Conservation (phyloP, 2,888 invertebrate species). For the Cephus nigrinus region DNA sequence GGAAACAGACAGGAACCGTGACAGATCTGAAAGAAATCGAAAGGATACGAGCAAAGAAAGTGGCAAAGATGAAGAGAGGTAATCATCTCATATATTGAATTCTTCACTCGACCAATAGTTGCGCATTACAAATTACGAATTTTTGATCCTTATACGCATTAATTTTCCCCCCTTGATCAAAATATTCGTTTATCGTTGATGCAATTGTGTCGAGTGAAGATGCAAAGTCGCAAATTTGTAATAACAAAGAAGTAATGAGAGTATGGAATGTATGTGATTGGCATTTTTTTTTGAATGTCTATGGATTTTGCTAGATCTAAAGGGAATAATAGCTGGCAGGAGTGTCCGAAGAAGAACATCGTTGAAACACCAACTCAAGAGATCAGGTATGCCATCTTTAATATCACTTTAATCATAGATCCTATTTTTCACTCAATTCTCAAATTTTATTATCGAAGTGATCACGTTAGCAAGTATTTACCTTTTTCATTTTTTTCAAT, state of each 20-base stretch:
- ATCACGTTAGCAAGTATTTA: not conserved
- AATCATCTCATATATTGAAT: slow-evolving; percentile 27
- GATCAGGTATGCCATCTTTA: slow-evolving; percentile 50
- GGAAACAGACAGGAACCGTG: slow-evolving; percentile 54
- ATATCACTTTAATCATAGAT: not conserved
- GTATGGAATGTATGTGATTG: not conserved
- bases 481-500: not conserved
- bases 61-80: slow-evolving; percentile 59
- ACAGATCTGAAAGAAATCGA: slow-evolving; percentile 57
- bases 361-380: slow-evolving; percentile 44
- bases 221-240: not conserved
- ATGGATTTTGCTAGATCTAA: slow-evolving; percentile 59
- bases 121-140: not conserved
- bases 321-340: slow-evolving; percentile 57
- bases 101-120: not conserved
- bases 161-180: not conserved
- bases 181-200: not conserved
- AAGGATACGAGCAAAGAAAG: slow-evolving; percentile 55
- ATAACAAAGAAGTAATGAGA: not conserved
- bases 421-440: not conserved
- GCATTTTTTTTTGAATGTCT: slow-evolving; percentile 35
- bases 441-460: not conserved
- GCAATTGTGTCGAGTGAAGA: not conserved
- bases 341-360: slow-evolving; percentile 42
- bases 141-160: not conserved